phyloP scores from a whole-genome alignment of 2,888 invertebrate species.

The Malacosoma neustria region DNA sequence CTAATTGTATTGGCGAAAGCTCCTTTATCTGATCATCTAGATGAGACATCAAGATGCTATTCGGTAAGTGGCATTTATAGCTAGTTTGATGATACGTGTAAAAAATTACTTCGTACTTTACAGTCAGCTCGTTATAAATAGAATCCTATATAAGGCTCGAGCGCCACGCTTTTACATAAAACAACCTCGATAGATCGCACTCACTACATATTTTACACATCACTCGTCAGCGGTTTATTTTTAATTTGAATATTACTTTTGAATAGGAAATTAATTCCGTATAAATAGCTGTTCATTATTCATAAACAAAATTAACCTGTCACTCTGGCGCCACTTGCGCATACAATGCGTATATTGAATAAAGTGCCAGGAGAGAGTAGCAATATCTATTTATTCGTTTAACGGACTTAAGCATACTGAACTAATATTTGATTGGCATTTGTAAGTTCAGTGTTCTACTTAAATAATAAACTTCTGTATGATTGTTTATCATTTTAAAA shows the following conservation, averaged over 20 bases:
- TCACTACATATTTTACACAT: not conserved
- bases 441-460: slow-evolving; percentile 5
- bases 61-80: slow-evolving; percentile 18
- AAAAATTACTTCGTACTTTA: slow-evolving; percentile 15
- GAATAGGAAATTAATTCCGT: not conserved
- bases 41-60: slow-evolving; percentile 44
- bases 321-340: not conserved
- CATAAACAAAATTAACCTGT: slow-evolving; percentile 4
- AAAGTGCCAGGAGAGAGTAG: not conserved
- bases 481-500: not conserved
- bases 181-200: slow-evolving; percentile 31
- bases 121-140: slow-evolving; percentile 50
- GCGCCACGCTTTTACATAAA: slow-evolving; percentile 62
- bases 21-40: slow-evolving; percentile 40
- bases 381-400: slow-evolving; percentile 1
- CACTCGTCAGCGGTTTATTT: not conserved
- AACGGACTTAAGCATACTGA: slow-evolving; percentile 8
- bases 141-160: slow-evolving; percentile 37
- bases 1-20: slow-evolving; percentile 24
- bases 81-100: not conserved
- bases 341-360: not conserved
- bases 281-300: slow-evolving; percentile 2
- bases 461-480: slow-evolving; percentile 2
- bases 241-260: not conserved
- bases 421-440: slow-evolving; percentile 11